Conservation (phyloP, 2,797 vertebrate genomes). For the Chelidonichthys spinosus region DNA sequence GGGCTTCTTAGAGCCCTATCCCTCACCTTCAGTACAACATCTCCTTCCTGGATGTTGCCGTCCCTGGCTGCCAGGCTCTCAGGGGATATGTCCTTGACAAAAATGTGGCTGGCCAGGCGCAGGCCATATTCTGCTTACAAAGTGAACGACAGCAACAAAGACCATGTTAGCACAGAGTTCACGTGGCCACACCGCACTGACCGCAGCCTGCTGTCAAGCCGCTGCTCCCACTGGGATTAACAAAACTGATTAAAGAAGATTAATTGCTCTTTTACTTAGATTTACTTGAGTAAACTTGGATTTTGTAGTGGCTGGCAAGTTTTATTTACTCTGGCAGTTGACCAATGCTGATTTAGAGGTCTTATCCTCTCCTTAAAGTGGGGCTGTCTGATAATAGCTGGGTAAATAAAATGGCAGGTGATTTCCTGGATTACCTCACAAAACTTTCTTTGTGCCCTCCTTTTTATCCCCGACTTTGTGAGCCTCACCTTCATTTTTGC, state of each 20-base stretch:
- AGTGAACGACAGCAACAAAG: constrained; percentile 84
- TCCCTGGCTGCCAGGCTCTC: constrained; percentile 98
- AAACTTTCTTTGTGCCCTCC: not conserved
- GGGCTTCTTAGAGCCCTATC: not conserved
- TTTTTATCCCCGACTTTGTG: constrained; percentile 71
- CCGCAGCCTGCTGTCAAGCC: constrained; percentile 50
- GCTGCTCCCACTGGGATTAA: constrained; percentile 69
- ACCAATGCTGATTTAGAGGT: constrained; percentile 66
- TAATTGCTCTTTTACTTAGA: constrained; percentile 80
- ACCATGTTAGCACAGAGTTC: constrained; percentile 78
- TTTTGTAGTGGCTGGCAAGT: constrained; percentile 69
- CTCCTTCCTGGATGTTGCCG: constrained; percentile 99
- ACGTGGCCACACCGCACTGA: constrained; percentile 47
- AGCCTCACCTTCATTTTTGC: constrained; percentile 97
- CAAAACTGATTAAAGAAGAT: constrained; percentile 76
- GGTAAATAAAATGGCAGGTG: constrained; percentile 32
- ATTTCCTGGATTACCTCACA: constrained; percentile 28
- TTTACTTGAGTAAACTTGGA: constrained; percentile 73
- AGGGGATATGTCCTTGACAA: constrained; percentile 99
- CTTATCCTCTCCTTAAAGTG: constrained; percentile 58
- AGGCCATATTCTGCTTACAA: constrained; percentile 96
- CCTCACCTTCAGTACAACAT: constrained; percentile 97
- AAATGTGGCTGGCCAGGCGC: constrained; percentile 99
- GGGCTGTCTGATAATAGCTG: constrained; percentile 22
- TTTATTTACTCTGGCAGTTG: constrained; percentile 69